These are phyloP conservation scores for Cydia strobilella DNA, from an alignment of 1,140 invertebrate species.

Conservation along the genomic window DNA sequence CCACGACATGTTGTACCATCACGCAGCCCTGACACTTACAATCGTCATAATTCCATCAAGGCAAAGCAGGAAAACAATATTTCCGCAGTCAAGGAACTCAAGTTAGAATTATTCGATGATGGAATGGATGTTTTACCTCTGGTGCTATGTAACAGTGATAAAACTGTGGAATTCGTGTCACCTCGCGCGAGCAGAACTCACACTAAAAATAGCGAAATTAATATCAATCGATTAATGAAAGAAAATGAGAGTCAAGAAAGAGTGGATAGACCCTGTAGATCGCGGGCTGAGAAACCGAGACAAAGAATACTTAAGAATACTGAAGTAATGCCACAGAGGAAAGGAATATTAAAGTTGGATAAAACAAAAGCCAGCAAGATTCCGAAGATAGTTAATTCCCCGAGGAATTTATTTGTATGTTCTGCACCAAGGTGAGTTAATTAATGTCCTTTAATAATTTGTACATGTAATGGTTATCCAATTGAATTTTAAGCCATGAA, in stretches of 20 bases:
- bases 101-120: not conserved
- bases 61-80: not conserved
- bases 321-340: not conserved
- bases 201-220: not conserved
- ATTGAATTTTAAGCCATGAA: too few species aligned
- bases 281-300: not conserved
- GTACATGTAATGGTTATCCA: too few species aligned
- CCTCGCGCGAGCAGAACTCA: not conserved
- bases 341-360: not conserved
- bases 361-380: not conserved
- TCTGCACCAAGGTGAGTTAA: not conserved
- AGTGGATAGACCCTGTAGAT: not conserved
- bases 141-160: not conserved
- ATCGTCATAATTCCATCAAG: not conserved
- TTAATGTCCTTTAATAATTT: too few species aligned
- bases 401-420: not conserved
- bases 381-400: not conserved
- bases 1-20: not conserved
- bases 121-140: not conserved
- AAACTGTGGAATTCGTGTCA: not conserved
- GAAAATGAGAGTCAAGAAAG: not conserved
- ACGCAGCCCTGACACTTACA: not conserved
- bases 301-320: not conserved
- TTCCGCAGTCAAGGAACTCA: not conserved
- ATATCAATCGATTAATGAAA: not conserved